Evolutionary conservation across 2,113 vertebrate species (phyloP).

Genomic region (Oceanites oceanicus): DNA sequence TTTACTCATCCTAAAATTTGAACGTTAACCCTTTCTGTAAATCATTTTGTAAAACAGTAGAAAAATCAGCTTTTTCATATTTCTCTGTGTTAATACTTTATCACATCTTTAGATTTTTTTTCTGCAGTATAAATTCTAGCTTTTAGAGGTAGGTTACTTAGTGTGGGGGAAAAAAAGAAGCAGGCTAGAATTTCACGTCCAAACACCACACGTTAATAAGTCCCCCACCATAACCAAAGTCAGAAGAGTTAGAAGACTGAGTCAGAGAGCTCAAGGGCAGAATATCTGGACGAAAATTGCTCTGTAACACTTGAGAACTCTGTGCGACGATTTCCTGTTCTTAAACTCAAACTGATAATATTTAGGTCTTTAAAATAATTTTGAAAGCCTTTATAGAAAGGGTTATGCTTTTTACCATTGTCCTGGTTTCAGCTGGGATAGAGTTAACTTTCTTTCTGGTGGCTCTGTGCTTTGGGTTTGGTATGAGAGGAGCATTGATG

Average conservation of each 20-base stretch:
- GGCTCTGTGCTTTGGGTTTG: too few species aligned
- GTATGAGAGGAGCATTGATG: too few species aligned
- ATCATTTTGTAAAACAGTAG: neutral
- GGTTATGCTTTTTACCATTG: neutral
- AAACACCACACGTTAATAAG: neutral
- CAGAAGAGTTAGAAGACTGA: neutral
- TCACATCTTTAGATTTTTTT: neutral
- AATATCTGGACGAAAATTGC: neutral
- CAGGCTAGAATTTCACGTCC: neutral
- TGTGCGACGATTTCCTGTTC: neutral
- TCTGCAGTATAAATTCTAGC: neutral
- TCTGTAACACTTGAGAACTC: neutral
- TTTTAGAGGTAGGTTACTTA: neutral
- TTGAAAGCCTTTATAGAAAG: neutral
- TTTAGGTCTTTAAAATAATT: neutral
- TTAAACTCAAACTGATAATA: neutral
- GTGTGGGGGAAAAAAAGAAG: too few species aligned
- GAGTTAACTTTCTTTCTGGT: too few species aligned
- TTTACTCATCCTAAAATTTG: neutral
- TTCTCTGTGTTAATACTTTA: neutral
- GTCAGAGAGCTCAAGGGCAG: neutral
- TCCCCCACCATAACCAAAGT: neutral
- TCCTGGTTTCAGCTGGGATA: too few species aligned
- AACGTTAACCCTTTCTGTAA: neutral
- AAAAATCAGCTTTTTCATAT: neutral